Base-by-base conservation (phyloP, 2,797 vertebrate species). In the Poecilia picta region DNA sequence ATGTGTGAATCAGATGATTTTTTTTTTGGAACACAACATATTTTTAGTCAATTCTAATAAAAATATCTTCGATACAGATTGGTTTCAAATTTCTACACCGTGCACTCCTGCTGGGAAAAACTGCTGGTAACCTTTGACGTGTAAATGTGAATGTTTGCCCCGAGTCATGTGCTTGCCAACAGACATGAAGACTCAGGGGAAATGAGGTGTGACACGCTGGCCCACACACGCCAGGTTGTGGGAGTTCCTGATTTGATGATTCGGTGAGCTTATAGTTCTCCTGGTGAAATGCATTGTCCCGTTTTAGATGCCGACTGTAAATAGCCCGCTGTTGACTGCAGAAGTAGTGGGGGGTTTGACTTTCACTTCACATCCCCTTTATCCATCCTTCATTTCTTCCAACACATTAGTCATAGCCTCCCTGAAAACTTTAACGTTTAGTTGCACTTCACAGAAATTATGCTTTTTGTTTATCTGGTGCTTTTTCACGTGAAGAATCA, bases 81-180 rank as follows among this genome's bases (percentile, higher is more conserved):
- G 47, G 79, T 80, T 80, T 88, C 76, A 80, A 36, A 91, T 93
- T 92, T 90, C 78, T 85, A 87, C 88, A 86, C 73, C 49, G 55
- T 62, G 72, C 4, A 5, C 70, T 77, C 47, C 71, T 78, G 82
- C 87, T 82, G 82, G 79, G 62, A 84, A 81, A 82, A 85, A 91
- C 85, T 77, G 76, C 88, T 85, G 75, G 45, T 88, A 88, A 87
- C 85, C 87, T 89, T 87, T 86, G 84, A 87, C 88, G 89, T 87
- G 88, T 88, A 87, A 84, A 93, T 86, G 89, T 80, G 87, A 90
- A 86, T 86, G 90, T 90, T 91, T 90, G 82, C 87, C 92, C 88
- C 88, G 51, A 93, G 90, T 94, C 91, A 92, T 94, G 94, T 95
- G 90, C 89, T 90, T 93, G 90, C 87, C 94, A 92, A 88, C 84